These are phyloP conservation scores for Sternotherus odoratus DNA, from an alignment of 2,797 vertebrate species.

Conservation along the genomic window DNA sequence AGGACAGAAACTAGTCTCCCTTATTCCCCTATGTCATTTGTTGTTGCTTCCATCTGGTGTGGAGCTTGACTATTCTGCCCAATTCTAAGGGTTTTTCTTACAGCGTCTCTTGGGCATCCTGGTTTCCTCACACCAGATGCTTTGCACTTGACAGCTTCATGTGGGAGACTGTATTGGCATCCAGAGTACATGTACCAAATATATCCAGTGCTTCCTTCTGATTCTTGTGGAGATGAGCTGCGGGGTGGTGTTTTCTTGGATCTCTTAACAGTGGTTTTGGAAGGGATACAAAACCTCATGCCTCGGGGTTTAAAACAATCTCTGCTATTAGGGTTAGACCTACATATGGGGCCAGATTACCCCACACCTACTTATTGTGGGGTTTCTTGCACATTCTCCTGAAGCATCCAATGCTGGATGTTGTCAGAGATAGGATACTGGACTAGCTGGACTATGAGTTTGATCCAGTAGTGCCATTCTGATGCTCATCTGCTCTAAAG, in stretches of 20 bases:
- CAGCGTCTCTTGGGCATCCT: neutral
- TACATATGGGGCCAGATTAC: conserved; percentile 44
- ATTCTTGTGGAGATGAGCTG: neutral
- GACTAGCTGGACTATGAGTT: conserved; percentile 40
- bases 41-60: neutral
- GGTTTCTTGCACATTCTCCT: conserved; percentile 50
- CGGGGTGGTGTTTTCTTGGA: neutral
- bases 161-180: neutral
- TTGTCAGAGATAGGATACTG: conserved; percentile 57
- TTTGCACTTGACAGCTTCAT: neutral
- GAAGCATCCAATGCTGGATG: conserved; percentile 59
- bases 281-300: conserved; percentile 10
- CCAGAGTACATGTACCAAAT: neutral
- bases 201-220: neutral
- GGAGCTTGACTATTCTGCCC: neutral
- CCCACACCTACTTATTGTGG: conserved; percentile 60
- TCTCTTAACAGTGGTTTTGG: conserved; percentile 1
- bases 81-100: neutral
- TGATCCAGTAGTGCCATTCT: conserved; percentile 21
- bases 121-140: neutral
- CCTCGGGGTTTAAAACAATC: conserved; percentile 10
- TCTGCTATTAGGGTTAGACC: conserved; percentile 12
- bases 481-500: conserved; percentile 58
- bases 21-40: neutral
- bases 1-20: neutral